Evolutionary conservation across 2,888 invertebrate species (phyloP).

Genomic region (Nebria salina): DNA sequence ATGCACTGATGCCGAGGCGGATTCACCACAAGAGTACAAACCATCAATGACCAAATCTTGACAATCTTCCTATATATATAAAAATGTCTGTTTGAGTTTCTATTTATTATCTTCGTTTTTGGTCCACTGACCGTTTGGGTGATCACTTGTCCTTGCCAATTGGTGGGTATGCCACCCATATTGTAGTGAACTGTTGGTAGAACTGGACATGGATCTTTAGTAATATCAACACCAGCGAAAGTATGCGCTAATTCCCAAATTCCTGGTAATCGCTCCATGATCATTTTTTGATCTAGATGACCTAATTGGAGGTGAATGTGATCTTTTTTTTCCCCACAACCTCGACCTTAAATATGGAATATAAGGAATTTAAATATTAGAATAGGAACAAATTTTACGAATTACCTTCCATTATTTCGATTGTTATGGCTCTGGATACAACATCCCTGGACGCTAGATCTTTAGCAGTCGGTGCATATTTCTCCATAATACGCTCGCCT

Average conservation of each 20-base stretch:
- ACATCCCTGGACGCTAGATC: conserved; percentile 97
- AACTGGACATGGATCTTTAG: conserved; percentile 73
- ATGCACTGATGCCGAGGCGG: conserved; percentile 73
- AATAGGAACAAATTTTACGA: conserved; percentile 47
- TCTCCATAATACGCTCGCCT: conserved; percentile 97
- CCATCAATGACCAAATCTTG: conserved; percentile 67
- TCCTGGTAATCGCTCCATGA: conserved; percentile 64
- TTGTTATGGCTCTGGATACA: conserved; percentile 93
- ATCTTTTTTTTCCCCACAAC: conserved; percentile 71
- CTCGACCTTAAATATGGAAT: conserved; percentile 59
- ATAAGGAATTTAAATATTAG: too few relatives aligned
- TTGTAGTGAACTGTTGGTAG: conserved; percentile 77
- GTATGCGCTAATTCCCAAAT: conserved; percentile 73
- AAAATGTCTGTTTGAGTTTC: too few relatives aligned
- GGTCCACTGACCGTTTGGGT: conserved; percentile 54
- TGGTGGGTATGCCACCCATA: conserved; percentile 76
- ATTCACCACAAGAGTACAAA: conserved; percentile 72
- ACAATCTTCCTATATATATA: conserved; percentile 59
- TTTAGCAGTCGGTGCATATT: conserved; percentile 96
- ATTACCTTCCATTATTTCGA: conserved; percentile 91
- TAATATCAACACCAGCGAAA: conserved; percentile 74
- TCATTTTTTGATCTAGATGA: conserved; percentile 70
- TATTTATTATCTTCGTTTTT: background rate
- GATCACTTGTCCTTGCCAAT: conserved; percentile 72
- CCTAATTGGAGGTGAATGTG: conserved; percentile 70